Percentiles rank a stretch among this genome's conserved stretches.
Evolutionary conservation across 2,797 vertebrate genomes (phyloP).

Genomic region (Mycteria americana): DNA sequence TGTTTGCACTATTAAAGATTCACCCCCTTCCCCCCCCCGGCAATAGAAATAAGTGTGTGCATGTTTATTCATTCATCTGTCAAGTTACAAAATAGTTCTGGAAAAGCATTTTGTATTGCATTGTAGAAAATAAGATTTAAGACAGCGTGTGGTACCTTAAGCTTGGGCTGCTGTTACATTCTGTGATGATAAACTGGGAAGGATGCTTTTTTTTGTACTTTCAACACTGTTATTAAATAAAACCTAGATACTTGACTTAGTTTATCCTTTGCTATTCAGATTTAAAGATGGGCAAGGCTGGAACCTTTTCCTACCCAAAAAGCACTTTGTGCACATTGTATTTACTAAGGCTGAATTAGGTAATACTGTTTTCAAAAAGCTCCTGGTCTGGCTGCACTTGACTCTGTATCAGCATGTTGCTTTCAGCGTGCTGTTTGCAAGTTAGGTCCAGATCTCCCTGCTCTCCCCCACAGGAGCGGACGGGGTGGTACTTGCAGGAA

Average conservation of each 20-base stretch:
- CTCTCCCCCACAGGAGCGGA: fast-evolving
- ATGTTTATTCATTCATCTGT: not conserved
- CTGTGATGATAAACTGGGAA: not conserved
- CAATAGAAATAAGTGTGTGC: not conserved
- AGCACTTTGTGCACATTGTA: not conserved
- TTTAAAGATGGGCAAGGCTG: not conserved
- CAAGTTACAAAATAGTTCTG: not conserved
- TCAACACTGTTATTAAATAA: not conserved
- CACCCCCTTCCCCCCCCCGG: not conserved
- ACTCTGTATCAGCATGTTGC: fast-evolving
- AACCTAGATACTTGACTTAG: not conserved
- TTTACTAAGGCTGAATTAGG: not conserved
- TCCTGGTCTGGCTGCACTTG: not conserved
- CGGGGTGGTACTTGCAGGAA: not conserved
- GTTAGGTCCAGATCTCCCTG: not conserved
- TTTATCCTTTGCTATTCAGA: not conserved
- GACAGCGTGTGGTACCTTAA: not conserved
- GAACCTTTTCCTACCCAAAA: not conserved
- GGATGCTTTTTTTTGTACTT: not conserved
- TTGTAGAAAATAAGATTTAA: not conserved
- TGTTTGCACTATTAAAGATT: not conserved
- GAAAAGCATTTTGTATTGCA: not conserved
- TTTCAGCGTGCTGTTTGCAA: not conserved
- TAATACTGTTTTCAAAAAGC: not conserved
- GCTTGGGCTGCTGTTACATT: not conserved